Evolutionary conservation across 2,888 invertebrate genomes (phyloP).

Genomic region (Drosophila parthenogenetica): DNA sequence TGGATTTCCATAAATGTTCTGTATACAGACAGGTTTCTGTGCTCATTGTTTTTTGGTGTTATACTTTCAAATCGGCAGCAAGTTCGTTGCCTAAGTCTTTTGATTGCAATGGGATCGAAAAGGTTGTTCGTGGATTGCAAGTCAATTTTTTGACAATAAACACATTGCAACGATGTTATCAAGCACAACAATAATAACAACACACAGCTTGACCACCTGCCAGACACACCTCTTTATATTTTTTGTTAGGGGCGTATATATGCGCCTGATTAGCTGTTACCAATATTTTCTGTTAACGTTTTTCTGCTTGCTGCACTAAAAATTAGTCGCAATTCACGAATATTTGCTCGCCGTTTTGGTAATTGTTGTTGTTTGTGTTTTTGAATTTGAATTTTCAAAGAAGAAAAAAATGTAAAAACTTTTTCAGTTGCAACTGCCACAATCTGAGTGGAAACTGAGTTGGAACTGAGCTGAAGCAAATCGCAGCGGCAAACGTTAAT

Average conservation of each 20-base stretch:
- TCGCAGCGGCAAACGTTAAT: conserved; percentile 77
- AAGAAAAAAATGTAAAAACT: conserved; percentile 56
- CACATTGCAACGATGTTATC: conserved; percentile 78
- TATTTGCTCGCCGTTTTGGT: conserved; percentile 52
- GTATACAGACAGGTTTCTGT: neutral
- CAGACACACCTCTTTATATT: conserved; percentile 63
- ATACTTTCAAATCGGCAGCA: conserved; percentile 38
- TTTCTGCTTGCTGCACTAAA: conserved; percentile 59
- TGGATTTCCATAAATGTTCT: conserved; percentile 1
- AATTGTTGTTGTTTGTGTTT: conserved; percentile 18
- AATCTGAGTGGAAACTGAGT: conserved; percentile 13
- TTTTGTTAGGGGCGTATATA: conserved; percentile 52
- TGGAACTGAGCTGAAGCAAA: conserved; percentile 17
- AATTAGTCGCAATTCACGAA: conserved; percentile 75
- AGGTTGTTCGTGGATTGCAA: conserved; percentile 70
- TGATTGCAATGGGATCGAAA: conserved; percentile 63
- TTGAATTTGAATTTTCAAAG: conserved; percentile 45
- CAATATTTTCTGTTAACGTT: conserved; percentile 63
- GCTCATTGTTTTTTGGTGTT: neutral
- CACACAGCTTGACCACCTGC: conserved; percentile 68
- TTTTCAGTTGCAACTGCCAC: conserved; percentile 49
- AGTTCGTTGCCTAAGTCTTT: conserved; percentile 77
- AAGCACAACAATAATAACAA: conserved; percentile 55
- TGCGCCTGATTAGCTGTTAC: conserved; percentile 61
- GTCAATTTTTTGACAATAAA: conserved; percentile 78